A percentile compares a stretch with the other conserved stretches of the same genome.
phyloP scores from a whole-genome alignment of 1,140 invertebrate genomes.

The Latrodectus geometricus region DNA sequence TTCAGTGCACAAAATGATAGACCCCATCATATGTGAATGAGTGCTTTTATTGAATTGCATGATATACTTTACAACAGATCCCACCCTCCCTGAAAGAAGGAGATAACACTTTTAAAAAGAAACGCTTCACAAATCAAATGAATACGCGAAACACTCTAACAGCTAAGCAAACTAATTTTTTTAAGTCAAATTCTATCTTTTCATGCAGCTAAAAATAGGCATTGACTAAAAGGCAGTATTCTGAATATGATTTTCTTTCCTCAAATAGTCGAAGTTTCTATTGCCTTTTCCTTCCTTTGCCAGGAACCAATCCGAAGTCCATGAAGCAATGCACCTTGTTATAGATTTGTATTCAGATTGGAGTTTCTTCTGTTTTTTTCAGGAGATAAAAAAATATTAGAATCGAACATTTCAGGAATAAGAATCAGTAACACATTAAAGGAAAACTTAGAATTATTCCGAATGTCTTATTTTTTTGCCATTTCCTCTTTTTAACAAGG shows the following conservation, averaged over 20 bases:
- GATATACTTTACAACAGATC: no score
- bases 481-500: not conserved
- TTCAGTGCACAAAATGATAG: no score
- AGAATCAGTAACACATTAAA: conserved; percentile 16
- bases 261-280: conserved; percentile 23
- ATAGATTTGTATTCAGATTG: conserved; percentile 52
- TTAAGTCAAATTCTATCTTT: conserved; percentile 25
- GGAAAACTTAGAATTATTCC: conserved; percentile 14
- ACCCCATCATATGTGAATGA: no score
- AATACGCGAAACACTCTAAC: conserved; percentile 19
- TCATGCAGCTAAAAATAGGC: conserved; percentile 14
- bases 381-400: conserved; percentile 25
- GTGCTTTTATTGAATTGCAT: no score
- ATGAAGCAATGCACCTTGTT: conserved; percentile 40
- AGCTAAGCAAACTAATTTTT: conserved; percentile 53
- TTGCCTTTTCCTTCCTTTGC: not conserved
- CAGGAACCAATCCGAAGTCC: conserved; percentile 20
- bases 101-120: conserved; percentile 36
- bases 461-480: not conserved
- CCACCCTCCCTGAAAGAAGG: not conserved
- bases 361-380: conserved; percentile 36
- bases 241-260: conserved; percentile 35
- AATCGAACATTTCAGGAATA: conserved; percentile 17
- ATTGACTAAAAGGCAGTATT: conserved; percentile 42
- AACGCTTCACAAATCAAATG: not conserved